These are phyloP conservation scores for Polypedilum vanderplanki DNA, from an alignment of 1,140 invertebrate genomes.

Conservation along the genomic window DNA sequence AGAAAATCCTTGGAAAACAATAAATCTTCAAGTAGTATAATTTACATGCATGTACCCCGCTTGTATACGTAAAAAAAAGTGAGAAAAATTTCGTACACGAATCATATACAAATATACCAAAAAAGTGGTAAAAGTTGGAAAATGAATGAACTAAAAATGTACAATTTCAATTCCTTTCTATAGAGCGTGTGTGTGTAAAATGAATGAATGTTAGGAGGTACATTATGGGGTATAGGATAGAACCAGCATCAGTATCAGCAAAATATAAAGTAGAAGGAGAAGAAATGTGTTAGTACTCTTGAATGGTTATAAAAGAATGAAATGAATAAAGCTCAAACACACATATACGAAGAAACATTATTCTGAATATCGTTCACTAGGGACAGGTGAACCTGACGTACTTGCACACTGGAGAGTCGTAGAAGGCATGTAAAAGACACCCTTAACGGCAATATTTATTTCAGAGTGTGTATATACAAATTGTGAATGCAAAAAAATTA, in stretches of 20 bases:
- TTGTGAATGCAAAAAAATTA: conserved; percentile 29
- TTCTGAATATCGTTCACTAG: conserved; percentile 18
- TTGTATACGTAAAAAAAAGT: neutral
- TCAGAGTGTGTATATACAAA: conserved; percentile 26
- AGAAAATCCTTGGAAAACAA: conserved; percentile 19
- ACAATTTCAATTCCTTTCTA: conserved; percentile 1
- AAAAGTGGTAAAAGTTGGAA: neutral
- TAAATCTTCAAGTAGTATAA: neutral
- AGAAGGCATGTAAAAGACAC: conserved; percentile 26
- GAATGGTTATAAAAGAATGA: conserved; percentile 23
- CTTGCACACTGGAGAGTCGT: conserved; percentile 20
- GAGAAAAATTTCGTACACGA: neutral
- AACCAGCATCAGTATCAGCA: neutral
- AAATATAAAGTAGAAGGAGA: conserved; percentile 6
- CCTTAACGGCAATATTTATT: conserved; percentile 28
- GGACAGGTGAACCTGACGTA: conserved; percentile 24
- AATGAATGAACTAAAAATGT: conserved; percentile 19
- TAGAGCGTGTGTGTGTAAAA: neutral
- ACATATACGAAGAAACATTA: conserved; percentile 27
- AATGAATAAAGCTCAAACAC: neutral
- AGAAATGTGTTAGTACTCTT: neutral
- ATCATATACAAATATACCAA: neutral
- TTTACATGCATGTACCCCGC: no score
- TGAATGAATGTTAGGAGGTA: neutral
- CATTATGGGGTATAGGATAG: neutral